Conservation (phyloP, 2,113 vertebrate species). For the Ia io region DNA sequence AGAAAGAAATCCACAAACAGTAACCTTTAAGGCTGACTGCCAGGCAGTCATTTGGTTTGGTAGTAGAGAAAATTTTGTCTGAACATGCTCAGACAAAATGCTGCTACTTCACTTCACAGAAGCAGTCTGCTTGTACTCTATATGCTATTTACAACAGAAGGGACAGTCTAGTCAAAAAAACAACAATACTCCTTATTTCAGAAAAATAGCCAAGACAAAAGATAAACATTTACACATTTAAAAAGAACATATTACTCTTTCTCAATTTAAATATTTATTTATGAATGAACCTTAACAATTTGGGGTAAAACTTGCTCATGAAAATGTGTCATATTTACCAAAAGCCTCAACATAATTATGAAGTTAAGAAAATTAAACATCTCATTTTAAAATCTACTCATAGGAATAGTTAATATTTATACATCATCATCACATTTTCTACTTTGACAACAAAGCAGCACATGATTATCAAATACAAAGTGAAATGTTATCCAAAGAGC, state of each 20-base stretch:
- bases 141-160: neutral
- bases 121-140: neutral
- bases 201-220: neutral
- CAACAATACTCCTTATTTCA: neutral
- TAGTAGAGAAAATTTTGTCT: constrained; percentile 23
- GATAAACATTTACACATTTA: neutral
- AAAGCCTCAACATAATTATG: neutral
- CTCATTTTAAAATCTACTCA: neutral
- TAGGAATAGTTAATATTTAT: neutral
- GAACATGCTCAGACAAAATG: constrained; percentile 34
- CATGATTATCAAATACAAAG: constrained; percentile 10
- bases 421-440: neutral
- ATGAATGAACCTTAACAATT: neutral
- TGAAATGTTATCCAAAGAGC: constrained; percentile 3
- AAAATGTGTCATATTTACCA: neutral
- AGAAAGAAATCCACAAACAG: neutral
- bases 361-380: neutral
- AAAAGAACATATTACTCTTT: neutral
- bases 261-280: neutral
- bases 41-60: constrained; percentile 40
- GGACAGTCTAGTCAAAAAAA: neutral
- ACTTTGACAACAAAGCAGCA: neutral
- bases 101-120: neutral
- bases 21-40: neutral
- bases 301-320: neutral